Base-by-base conservation (phyloP, 2,888 invertebrate genomes). In the Malthinus seriepunctatus region DNA sequence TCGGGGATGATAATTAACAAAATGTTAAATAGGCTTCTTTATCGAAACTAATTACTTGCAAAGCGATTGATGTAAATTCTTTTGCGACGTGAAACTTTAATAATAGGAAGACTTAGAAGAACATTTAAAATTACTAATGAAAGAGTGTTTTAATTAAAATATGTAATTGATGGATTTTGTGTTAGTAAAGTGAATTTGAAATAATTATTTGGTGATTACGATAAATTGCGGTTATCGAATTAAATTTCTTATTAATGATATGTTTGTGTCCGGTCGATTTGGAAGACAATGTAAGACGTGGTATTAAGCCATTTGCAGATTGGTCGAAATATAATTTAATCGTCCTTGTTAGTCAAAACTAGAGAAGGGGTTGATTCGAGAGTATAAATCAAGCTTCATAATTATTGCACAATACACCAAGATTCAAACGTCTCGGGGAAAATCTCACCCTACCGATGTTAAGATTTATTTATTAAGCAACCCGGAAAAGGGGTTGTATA, bases 251-350 rank as follows among this genome's bases (percentile, higher is more conserved):
- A 42, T 42, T 42, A 42, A 42, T 42, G 51, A 10, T 42, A 23
- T 42, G 23, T 42, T 42, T 49, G 49, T 10, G 38, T 39, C 39
- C 39, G 14, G 12, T 32, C 10, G 11, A 14, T 45, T n/a, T 14
- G 38, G 10, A 47, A 54, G 54, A 56, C 34, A 51, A 58, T 58
- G 55, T 63, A 53, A 50, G 48, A 53, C 47, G 44, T 42, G 57
- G 63, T 66, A 69, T 69, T 68, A 69, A 69, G 51, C 54, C 57
- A 62, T 59, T 62, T 62, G 62, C 44, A 55, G 49, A 64, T 62
- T 64, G 64, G 56, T 37, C 56, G 56, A 56, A 59, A 44, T 48
- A 59, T 72, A 74, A 75, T 75, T 74, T 73, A 75, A 73, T 75
- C 72, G 73, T 71, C 65, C 67, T 66, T 69, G 67, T 70, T 72